Conservation (phyloP, 2,113 vertebrate genomes). For the Engystomops pustulosus region DNA sequence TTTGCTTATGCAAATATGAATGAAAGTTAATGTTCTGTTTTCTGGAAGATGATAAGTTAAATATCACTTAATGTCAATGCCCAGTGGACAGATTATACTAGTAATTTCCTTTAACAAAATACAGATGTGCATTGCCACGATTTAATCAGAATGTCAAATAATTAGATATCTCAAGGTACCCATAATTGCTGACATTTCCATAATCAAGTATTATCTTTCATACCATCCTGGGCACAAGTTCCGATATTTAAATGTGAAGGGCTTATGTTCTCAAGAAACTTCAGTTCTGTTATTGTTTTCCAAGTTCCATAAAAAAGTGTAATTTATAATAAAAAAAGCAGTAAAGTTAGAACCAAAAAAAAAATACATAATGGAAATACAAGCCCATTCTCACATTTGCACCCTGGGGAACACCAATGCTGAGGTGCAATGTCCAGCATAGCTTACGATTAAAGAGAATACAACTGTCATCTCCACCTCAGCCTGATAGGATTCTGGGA, state of each 20-base stretch:
- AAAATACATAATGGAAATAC: too few relatives aligned
- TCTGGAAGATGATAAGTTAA: not conserved
- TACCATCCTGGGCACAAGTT: not conserved
- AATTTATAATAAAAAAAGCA: not conserved
- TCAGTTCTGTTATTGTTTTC: not conserved
- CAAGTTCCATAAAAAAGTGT: not conserved
- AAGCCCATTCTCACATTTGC: too few relatives aligned
- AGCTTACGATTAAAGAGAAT: too few relatives aligned
- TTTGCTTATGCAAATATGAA: not conserved
- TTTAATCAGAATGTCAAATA: not conserved
- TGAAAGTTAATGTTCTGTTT: not conserved
- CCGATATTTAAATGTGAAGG: not conserved
- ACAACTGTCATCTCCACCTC: too few relatives aligned
- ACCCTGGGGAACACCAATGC: too few relatives aligned
- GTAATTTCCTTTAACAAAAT: not conserved
- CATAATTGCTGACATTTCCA: slow-evolving; percentile 1
- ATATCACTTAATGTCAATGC: not conserved
- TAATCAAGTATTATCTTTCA: not conserved
- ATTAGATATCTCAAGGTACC: not conserved
- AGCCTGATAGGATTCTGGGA: too few relatives aligned
- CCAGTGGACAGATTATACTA: not conserved
- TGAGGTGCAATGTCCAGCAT: too few relatives aligned
- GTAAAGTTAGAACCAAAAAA: too few relatives aligned
- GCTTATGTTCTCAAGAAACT: not conserved
- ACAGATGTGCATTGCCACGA: not conserved